Percentiles rank a stretch among this genome's conserved stretches.
Conservation (phyloP, 2,797 vertebrate genomes). For the Corythornis leucogaster region DNA sequence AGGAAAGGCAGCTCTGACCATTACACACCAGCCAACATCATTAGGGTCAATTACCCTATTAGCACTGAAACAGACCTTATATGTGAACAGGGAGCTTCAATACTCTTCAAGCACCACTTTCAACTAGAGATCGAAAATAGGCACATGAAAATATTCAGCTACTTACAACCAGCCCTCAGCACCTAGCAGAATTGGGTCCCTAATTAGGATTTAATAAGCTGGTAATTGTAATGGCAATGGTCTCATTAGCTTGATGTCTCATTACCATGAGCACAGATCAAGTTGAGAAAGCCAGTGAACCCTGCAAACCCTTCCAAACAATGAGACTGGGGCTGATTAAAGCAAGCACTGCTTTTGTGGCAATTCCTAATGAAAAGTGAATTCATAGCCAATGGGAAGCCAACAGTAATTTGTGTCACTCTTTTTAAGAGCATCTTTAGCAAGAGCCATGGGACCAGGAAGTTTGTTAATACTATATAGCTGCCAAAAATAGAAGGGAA, state of each 20-base stretch:
- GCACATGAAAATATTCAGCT: not conserved
- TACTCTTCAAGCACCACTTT: not conserved
- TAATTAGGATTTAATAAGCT: constrained; percentile 66
- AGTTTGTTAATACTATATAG: constrained; percentile 49
- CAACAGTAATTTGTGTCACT: constrained; percentile 54
- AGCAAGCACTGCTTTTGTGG: constrained; percentile 36
- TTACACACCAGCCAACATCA: constrained; percentile 28
- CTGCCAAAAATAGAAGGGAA: constrained; percentile 1
- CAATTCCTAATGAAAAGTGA: constrained; percentile 19
- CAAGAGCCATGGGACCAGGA: constrained; percentile 35
- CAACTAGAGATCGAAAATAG: not conserved
- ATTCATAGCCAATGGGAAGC: constrained; percentile 27
- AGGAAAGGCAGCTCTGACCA: constrained; percentile 31
- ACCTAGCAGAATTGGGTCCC: constrained; percentile 16
- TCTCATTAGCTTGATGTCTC: constrained; percentile 56
- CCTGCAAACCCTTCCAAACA: constrained; percentile 43
- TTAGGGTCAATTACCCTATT: constrained; percentile 49
- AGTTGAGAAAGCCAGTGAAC: constrained; percentile 39
- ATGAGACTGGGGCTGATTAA: constrained; percentile 16
- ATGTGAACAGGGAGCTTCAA: not conserved
- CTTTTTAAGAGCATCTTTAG: constrained; percentile 20
- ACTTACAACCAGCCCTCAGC: not conserved
- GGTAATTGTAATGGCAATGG: constrained; percentile 51
- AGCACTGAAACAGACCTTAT: constrained; percentile 27
- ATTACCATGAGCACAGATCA: constrained; percentile 45